Evolutionary conservation across 2,797 vertebrate genomes (phyloP), one percentile per base, ranked within the genome.

Genomic region (Eurystomus glaucurus): DNA sequence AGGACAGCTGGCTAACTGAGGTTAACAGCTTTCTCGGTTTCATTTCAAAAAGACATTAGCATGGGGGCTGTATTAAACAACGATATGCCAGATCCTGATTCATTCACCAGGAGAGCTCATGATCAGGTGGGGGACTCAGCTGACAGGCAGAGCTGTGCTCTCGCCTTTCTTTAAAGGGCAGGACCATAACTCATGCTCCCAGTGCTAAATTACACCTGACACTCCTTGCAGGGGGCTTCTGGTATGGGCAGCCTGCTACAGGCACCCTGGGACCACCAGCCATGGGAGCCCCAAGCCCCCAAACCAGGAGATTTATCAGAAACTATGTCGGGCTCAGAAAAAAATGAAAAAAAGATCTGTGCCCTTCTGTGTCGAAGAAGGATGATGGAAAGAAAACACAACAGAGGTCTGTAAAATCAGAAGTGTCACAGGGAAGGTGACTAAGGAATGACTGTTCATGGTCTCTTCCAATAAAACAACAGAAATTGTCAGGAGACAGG

Each of bases 21-120:
- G 98, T 98, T 98, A 98, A 98, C 97, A 97, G 97, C 97, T 97
- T 98, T 97, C 97, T 98, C 84, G 0, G 97, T 97, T 98, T 97
- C 97, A 98, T 98, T 98, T 98, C 97, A 98, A 80, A 97, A 97
- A 98, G 97, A 95, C 94, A 97, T 98, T 98, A 98, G 97, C 97
- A 98, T 98, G 98, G 94, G 82, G 76, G 94, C 94, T 96, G 75
- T 94, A 96, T 97, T 97, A 98, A 98, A 98, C 88, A 97, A 72
- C 21, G 69, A 97, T 96, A 94, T 79, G 95, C 97, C 97, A 97
- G 96, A 97, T 95, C 95, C 97, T 97, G 96, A 98, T 97, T 98
- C 97, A 97, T 97, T 98, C 95, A 96, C 96, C 86, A 82, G 93
- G 90, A 97, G 95, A 97, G 96, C 96, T 97, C 54, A 15, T 78